Evolutionary conservation across 2,113 vertebrate genomes (phyloP).

Genomic region (Neogobius melanostomus): DNA sequence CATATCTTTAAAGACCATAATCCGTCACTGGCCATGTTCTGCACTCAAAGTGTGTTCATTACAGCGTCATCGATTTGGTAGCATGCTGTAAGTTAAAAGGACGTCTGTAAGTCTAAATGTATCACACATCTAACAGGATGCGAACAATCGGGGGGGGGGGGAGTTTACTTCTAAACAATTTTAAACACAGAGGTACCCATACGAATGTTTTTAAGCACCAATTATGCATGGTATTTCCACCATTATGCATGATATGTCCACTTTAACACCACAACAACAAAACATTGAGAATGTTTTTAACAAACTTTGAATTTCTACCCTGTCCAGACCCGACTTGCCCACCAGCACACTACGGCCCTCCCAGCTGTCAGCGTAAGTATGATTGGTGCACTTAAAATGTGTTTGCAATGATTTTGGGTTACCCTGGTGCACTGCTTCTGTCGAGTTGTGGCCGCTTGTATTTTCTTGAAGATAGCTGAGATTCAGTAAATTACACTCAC

Average conservation of each 20-base stretch:
- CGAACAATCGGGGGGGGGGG: no score
- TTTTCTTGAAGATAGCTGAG: neutral
- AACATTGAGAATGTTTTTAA: neutral
- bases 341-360: conserved; percentile 74
- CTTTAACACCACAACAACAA: neutral
- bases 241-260: neutral
- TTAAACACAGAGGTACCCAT: no score
- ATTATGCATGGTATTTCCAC: neutral
- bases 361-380: conserved; percentile 76
- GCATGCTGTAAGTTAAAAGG: no score
- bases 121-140: no score
- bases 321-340: conserved; percentile 63
- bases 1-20: no score
- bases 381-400: neutral
- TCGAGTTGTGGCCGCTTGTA: conserved; percentile 7
- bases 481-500: no score
- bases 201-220: no score
- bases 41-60: no score
- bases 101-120: no score
- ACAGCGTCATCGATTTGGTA: no score
- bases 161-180: no score
- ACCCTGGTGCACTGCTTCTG: conserved; percentile 14
- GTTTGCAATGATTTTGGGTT: conserved; percentile 18
- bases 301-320: neutral
- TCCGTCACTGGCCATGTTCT: no score